These are phyloP conservation scores for Patella pellucida DNA, from an alignment of 2,888 invertebrate genomes.

Conservation along the genomic window DNA sequence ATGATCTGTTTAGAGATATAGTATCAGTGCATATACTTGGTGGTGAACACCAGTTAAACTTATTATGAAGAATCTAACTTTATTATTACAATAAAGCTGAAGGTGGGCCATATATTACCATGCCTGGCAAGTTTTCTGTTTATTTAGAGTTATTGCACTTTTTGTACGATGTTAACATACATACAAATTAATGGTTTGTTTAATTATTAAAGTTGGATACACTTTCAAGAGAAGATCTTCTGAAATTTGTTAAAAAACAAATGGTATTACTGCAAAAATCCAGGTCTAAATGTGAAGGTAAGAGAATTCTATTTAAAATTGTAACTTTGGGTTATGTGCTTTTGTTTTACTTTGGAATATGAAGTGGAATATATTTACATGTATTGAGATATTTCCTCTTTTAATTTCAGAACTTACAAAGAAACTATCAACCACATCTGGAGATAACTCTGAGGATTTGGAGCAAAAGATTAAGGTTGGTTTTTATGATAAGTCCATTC, in stretches of 20 bases:
- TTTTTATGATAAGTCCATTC: no score
- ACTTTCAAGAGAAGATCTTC: conserved; percentile 68
- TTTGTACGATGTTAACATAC: neutral
- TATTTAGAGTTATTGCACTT: neutral
- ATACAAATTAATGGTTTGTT: neutral
- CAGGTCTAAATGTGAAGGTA: conserved; percentile 68
- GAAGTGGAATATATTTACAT: no score
- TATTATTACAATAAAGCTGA: no score
- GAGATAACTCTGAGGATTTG: no score
- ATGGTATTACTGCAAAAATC: conserved; percentile 66
- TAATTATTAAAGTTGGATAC: conserved; percentile 62
- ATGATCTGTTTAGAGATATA: no score
- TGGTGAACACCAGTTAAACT: no score
- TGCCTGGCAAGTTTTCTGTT: neutral
- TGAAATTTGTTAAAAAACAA: conserved; percentile 71
- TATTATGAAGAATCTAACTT: no score
- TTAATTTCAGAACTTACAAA: conserved; percentile 47
- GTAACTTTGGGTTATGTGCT: neutral
- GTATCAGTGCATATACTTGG: no score
- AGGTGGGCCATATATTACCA: neutral
- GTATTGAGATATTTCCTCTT: neutral
- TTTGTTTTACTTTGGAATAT: no score
- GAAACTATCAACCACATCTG: conserved; percentile 28
- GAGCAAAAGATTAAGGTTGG: no score
- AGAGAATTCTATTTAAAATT: no score